These are phyloP conservation scores for Operophtera brumata DNA, from an alignment of 2,888 invertebrate species.

Conservation along the genomic window DNA sequence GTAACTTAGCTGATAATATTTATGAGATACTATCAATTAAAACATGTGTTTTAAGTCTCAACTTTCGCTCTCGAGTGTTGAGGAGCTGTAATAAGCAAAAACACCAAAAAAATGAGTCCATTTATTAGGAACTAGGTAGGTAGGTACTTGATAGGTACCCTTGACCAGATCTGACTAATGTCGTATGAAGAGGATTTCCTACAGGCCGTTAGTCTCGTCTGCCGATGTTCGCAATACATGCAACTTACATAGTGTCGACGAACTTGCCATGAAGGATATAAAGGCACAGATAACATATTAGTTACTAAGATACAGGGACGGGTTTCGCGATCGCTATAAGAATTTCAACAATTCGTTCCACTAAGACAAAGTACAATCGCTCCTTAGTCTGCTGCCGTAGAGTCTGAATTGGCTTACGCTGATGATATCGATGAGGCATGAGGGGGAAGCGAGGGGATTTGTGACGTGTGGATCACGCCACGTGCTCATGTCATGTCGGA, in stretches of 20 bases:
- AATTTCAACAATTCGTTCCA: constrained; percentile 32
- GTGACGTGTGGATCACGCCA: constrained; percentile 1
- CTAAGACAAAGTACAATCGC: constrained; percentile 1
- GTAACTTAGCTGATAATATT: too few relatives aligned
- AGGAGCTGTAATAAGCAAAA: too few relatives aligned
- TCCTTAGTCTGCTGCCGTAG: not conserved
- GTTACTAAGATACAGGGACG: too few relatives aligned
- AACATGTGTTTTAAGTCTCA: too few relatives aligned
- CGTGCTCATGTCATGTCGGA: not conserved
- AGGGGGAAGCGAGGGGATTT: not conserved
- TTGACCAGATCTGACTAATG: not conserved
- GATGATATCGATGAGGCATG: not conserved
- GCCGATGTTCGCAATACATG: not conserved
- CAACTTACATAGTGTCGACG: constrained; percentile 33
- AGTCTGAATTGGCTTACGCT: not conserved
- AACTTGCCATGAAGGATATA: constrained; percentile 31
- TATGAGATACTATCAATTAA: too few relatives aligned
- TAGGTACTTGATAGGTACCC: too few relatives aligned
- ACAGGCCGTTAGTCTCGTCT: not conserved
- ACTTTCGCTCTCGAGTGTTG: too few relatives aligned
- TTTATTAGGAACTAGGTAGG: too few relatives aligned
- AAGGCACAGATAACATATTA: too few relatives aligned
- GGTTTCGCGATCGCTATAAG: constrained; percentile 36
- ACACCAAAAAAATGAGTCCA: too few relatives aligned
- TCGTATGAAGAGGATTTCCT: not conserved